Percentiles rank a stretch among this genome's conserved stretches.
Evolutionary conservation across 2,113 vertebrate species (phyloP).

Genomic region (Pundamilia nyererei): DNA sequence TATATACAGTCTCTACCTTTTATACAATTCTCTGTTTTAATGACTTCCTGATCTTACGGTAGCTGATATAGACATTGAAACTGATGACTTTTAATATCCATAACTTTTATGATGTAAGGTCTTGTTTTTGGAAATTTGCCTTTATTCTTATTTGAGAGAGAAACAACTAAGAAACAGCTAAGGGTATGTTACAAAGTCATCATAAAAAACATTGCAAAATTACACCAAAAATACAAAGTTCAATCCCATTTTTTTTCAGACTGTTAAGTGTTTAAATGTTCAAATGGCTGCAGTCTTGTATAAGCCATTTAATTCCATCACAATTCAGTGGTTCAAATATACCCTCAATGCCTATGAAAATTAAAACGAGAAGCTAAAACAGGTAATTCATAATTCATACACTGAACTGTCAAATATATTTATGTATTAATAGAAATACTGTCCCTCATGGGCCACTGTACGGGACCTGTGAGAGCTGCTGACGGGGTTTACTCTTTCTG

Average conservation of each 20-base stretch:
- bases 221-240: neutral
- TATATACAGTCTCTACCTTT: neutral
- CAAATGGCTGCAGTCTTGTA: neutral
- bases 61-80: neutral
- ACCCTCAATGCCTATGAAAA: neutral
- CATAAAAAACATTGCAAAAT: neutral
- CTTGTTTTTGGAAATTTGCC: neutral
- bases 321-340: neutral
- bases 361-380: neutral
- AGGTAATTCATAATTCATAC: neutral
- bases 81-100: neutral
- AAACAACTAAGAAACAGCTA: accelerated
- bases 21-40: neutral
- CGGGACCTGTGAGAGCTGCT: neutral
- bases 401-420: neutral
- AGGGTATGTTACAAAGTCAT: neutral
- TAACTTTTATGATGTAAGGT: accelerated
- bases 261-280: neutral
- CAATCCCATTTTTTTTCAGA: neutral
- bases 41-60: neutral
- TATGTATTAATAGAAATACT: neutral
- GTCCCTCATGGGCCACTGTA: neutral
- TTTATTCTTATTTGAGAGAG: neutral
- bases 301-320: neutral
- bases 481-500: neutral